A percentile compares a stretch with the other conserved stretches of the same genome.
These are phyloP conservation scores for Lethenteron camtschaticum DNA, from an alignment of 2,113 vertebrate species.

Conservation along the genomic window DNA sequence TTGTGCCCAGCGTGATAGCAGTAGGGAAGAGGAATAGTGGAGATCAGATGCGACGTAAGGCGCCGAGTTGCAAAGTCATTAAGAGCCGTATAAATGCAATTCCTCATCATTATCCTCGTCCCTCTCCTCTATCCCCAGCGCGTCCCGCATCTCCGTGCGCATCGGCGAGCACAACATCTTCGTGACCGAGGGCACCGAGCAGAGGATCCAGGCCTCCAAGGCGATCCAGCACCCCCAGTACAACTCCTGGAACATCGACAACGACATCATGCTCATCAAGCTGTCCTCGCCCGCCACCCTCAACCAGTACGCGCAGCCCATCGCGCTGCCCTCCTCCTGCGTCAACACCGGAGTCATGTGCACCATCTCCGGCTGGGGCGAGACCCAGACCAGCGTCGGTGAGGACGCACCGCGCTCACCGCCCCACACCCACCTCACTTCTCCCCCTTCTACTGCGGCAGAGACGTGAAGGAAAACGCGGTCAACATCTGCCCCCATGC, in stretches of 20 bases:
- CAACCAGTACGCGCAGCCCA: slow-evolving; percentile 24
- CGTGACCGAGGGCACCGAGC: slow-evolving; percentile 25
- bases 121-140: neutral
- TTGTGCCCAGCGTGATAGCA: too few species aligned
- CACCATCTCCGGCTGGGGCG: slow-evolving; percentile 43
- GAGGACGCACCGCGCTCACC: too few species aligned
- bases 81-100: too few species aligned
- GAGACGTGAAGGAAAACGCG: too few species aligned
- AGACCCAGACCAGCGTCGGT: slow-evolving; percentile 24
- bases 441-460: too few species aligned
- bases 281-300: slow-evolving; percentile 18
- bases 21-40: too few species aligned
- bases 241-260: slow-evolving; percentile 25
- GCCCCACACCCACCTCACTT: too few species aligned
- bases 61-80: too few species aligned
- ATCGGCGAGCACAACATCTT: slow-evolving; percentile 42
- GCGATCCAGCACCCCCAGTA: slow-evolving; percentile 25
- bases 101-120: neutral
- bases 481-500: too few species aligned
- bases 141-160: slow-evolving; percentile 21
- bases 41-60: too few species aligned
- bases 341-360: slow-evolving; percentile 28
- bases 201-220: slow-evolving; percentile 18
- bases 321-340: slow-evolving; percentile 30
- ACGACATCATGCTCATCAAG: slow-evolving; percentile 51